Evolutionary conservation across 2,888 invertebrate species (phyloP).

Genomic region (Cantharis rufa): DNA sequence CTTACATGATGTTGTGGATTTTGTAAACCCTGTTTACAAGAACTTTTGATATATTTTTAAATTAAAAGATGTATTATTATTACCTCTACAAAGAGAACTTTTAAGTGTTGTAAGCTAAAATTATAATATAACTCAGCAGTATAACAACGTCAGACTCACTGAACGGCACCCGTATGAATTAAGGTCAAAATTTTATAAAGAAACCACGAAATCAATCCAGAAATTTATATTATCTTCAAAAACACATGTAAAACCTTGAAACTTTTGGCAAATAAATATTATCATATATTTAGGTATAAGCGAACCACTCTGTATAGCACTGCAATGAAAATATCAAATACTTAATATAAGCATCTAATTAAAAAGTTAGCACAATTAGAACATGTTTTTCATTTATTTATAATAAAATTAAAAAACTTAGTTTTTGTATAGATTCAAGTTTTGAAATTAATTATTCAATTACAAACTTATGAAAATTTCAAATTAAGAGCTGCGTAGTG

Average conservation of each 20-base stretch:
- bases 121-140: too few relatives aligned
- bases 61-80: not conserved
- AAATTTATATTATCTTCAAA: too few relatives aligned
- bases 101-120: not conserved
- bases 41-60: not conserved
- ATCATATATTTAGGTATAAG: too few relatives aligned
- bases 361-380: not conserved
- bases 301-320: too few relatives aligned
- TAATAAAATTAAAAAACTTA: not conserved
- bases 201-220: too few relatives aligned
- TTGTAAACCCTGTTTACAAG: not conserved
- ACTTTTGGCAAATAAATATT: too few relatives aligned
- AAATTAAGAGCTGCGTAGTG: not conserved
- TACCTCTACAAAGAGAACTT: not conserved
- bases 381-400: not conserved
- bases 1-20: not conserved
- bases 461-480: not conserved
- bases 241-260: too few relatives aligned
- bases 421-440: not conserved
- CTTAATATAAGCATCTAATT: not conserved
- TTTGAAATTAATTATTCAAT: not conserved
- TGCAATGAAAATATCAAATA: too few relatives aligned
- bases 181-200: too few relatives aligned
- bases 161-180: too few relatives aligned
- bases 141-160: too few relatives aligned